Conservation (phyloP, 2,113 vertebrate species). For the Charina bottae region DNA sequence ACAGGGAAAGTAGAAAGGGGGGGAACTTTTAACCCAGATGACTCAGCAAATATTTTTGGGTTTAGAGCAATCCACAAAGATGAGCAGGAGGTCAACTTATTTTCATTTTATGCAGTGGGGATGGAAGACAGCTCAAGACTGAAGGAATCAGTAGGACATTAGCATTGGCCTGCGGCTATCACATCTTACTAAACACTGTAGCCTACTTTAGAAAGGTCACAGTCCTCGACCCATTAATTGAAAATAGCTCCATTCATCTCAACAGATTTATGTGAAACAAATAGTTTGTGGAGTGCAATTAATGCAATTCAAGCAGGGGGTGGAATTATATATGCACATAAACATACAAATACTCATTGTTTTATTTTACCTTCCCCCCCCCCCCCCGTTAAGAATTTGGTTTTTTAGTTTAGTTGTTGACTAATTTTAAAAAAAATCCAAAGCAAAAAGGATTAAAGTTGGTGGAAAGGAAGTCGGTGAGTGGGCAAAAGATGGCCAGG, state of each 20-base stretch:
- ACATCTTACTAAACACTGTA: not conserved
- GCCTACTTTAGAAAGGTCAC: not conserved
- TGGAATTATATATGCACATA: not conserved
- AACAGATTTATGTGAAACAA: not conserved
- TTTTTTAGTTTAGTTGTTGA: not conserved
- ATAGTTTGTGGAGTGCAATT: not conserved
- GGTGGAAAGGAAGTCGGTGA: not conserved
- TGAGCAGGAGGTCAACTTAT: not conserved
- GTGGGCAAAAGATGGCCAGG: not conserved
- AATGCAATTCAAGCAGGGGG: not conserved
- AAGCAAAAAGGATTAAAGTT: not conserved
- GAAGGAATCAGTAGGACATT: not conserved
- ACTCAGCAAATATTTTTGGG: not conserved
- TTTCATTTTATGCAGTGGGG: not conserved
- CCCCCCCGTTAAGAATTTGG: not conserved
- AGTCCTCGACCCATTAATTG: not conserved
- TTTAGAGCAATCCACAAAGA: not conserved
- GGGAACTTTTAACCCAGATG: not conserved
- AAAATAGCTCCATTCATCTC: not conserved
- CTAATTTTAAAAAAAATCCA: not conserved
- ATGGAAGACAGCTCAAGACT: not conserved
- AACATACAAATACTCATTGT: not conserved
- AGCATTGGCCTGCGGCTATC: not conserved
- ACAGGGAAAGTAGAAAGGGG: not conserved
- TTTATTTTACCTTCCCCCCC: not conserved